Conservation (phyloP, 2,888 invertebrate genomes). For the Serripes groenlandicus region DNA sequence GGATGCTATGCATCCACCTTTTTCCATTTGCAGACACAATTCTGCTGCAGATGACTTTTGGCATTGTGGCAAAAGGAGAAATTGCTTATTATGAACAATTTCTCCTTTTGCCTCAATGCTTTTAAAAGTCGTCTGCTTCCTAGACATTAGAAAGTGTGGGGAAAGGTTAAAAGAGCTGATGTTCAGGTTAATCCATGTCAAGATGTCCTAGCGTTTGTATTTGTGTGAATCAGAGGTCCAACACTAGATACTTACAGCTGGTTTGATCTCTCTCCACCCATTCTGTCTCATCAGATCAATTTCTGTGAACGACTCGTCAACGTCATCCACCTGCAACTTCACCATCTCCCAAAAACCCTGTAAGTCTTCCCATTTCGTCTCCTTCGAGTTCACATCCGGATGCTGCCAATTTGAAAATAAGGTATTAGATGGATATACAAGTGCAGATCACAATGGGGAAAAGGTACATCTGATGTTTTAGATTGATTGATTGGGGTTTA, state of each 20-base stretch:
- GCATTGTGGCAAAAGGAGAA: no score
- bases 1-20: no score
- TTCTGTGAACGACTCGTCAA: constrained; percentile 91
- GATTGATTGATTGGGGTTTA: no score
- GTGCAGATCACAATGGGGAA: no score
- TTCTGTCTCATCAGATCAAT: constrained; percentile 85
- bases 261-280: constrained; percentile 84
- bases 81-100: background rate
- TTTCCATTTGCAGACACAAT: no score
- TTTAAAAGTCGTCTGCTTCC: background rate
- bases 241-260: constrained; percentile 5
- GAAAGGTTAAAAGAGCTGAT: no score
- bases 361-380: constrained; percentile 95
- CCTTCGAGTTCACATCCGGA: constrained; percentile 89
- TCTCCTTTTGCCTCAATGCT: background rate
- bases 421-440: no score
- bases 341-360: constrained; percentile 99
- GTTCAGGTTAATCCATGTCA: no score
- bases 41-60: no score
- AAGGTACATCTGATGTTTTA: no score
- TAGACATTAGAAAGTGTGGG: background rate
- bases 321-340: constrained; percentile 94
- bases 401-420: constrained; percentile 72
- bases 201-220: no score
- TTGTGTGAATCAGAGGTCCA: no score